Percentiles rank a stretch among this genome's conserved stretches.
Conservation (phyloP, 2,113 vertebrate genomes). For the Vulpes vulpes region DNA sequence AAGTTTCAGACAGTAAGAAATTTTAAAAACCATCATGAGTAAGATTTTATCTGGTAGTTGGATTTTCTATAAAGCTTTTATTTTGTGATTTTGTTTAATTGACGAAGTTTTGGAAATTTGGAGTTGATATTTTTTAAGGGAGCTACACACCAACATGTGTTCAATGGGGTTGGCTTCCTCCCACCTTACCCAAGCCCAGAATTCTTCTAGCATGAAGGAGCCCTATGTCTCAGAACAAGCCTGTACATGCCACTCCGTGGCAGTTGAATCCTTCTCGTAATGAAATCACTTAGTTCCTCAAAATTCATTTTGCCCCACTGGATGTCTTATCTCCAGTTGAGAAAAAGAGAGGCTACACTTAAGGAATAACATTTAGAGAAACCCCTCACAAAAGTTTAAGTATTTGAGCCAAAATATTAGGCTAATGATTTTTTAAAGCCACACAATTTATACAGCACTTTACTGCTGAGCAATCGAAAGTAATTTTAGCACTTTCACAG, state of each 20-base stretch:
- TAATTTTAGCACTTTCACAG: neutral
- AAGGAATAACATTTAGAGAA: neutral
- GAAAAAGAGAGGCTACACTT: neutral
- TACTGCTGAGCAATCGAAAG: neutral
- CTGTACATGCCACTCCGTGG: conserved; percentile 67
- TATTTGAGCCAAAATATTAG: neutral
- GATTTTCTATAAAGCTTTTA: neutral
- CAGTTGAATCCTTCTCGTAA: conserved; percentile 21
- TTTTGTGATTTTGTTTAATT: neutral
- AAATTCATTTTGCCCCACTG: neutral
- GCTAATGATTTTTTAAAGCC: conserved; percentile 13
- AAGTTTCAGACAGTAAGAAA: conserved; percentile 26
- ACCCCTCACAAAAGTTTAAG: neutral
- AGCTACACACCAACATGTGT: neutral
- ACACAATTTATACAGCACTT: neutral
- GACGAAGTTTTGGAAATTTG: neutral
- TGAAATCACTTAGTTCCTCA: conserved; percentile 38
- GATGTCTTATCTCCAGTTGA: neutral
- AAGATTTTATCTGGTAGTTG: neutral
- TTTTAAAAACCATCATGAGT: neutral
- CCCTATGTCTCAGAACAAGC: conserved; percentile 68
- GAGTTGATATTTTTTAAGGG: neutral
- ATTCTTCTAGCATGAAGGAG: conserved; percentile 22
- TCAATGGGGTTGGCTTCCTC: conserved; percentile 30
- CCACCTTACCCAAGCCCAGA: neutral